Evolutionary conservation across 2,113 vertebrate species (phyloP).

Genomic region (Beaufortia kweichowensis): DNA sequence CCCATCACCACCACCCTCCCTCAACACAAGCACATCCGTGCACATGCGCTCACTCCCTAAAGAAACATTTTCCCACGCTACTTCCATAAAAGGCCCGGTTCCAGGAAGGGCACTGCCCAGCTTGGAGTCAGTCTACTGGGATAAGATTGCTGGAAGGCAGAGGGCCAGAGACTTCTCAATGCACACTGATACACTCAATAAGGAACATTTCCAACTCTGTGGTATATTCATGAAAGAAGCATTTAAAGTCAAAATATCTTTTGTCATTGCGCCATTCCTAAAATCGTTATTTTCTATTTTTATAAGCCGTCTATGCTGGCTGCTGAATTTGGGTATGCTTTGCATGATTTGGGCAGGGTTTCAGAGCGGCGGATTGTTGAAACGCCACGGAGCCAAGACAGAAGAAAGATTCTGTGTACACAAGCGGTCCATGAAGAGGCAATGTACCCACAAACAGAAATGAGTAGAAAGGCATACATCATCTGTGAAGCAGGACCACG

Average conservation of each 20-base stretch:
- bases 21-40: conserved; percentile 21
- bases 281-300: conserved; percentile 4
- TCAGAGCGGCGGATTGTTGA: background rate
- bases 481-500: conserved; percentile 6
- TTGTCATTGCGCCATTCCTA: background rate
- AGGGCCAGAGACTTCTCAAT: conserved; percentile 22
- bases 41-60: conserved; percentile 63
- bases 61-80: conserved; percentile 74
- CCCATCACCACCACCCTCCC: background rate
- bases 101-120: conserved; percentile 60
- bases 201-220: background rate
- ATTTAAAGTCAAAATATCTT: conserved; percentile 3
- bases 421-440: conserved; percentile 3
- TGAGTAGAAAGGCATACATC: background rate
- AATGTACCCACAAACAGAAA: conserved; percentile 19
- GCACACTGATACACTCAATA: background rate
- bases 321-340: conserved; percentile 20
- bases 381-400: background rate
- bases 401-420: conserved; percentile 5
- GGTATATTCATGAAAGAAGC: background rate
- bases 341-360: conserved; percentile 1
- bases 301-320: background rate
- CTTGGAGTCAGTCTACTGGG: conserved; percentile 65
- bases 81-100: conserved; percentile 66
- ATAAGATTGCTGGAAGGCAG: conserved; percentile 61